phyloP scores from a whole-genome alignment of 1,140 invertebrate species.

The Oscheius sp. region DNA sequence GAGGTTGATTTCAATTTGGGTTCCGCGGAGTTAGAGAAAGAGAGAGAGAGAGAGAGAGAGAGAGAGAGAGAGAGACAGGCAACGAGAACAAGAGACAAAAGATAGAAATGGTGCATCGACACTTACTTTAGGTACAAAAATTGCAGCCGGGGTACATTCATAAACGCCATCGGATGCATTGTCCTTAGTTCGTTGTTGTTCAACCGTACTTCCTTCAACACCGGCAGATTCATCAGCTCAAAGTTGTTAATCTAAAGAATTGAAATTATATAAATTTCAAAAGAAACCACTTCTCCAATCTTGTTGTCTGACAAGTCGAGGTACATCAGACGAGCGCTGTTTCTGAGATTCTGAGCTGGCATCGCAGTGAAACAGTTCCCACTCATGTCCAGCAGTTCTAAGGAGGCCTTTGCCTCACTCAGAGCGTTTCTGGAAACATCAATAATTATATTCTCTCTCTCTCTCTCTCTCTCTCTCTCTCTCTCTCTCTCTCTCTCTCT shows the following conservation, averaged over 20 bases:
- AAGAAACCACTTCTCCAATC: slow-evolving; percentile 40
- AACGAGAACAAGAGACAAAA: too few relatives aligned
- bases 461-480: neutral
- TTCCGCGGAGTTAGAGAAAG: too few relatives aligned
- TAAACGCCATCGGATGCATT: slow-evolving; percentile 55
- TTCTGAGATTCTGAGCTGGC: slow-evolving; percentile 52
- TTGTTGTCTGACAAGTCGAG: slow-evolving; percentile 50
- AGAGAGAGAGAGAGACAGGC: too few relatives aligned
- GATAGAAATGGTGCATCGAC: neutral
- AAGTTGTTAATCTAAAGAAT: slow-evolving; percentile 43
- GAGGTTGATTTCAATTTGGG: too few relatives aligned
- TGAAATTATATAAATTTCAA: neutral
- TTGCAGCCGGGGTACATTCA: slow-evolving; percentile 57
- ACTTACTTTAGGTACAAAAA: slow-evolving; percentile 19
- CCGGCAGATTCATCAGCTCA: slow-evolving; percentile 59
- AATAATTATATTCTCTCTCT: neutral
- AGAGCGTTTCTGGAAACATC: slow-evolving; percentile 30
- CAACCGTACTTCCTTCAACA: slow-evolving; percentile 51
- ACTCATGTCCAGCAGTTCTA: slow-evolving; percentile 54
- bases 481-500: neutral
- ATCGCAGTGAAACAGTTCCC: slow-evolving; percentile 45
- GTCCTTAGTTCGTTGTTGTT: slow-evolving; percentile 44
- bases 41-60: too few relatives aligned
- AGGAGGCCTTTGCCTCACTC: slow-evolving; percentile 41
- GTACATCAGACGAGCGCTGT: slow-evolving; percentile 42